These are phyloP conservation scores for Chelidonichthys spinosus DNA, from an alignment of 2,797 vertebrate species.

Conservation along the genomic window DNA sequence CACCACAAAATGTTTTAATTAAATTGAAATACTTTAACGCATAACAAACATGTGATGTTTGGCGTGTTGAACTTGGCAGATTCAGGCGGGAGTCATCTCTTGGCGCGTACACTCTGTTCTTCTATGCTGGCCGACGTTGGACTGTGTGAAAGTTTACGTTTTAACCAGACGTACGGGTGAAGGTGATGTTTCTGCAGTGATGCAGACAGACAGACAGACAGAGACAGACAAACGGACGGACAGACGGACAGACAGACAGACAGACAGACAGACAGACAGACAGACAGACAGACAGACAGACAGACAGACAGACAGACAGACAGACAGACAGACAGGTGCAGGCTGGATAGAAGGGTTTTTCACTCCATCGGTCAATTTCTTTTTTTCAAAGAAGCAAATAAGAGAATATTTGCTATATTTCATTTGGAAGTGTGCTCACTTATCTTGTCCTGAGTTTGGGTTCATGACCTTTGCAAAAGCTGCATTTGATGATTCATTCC, in stretches of 20 bases:
- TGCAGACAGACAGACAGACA: not conserved
- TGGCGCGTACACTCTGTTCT: conserved; percentile 30
- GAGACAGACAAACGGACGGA: not conserved
- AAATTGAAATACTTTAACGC: no score
- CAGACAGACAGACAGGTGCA: not conserved
- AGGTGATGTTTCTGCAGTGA: not conserved
- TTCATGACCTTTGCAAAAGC: not conserved
- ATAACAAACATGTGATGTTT: no score
- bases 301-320: not conserved
- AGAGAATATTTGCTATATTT: not conserved
- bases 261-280: not conserved
- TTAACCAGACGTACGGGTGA: not conserved
- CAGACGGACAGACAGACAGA: not conserved
- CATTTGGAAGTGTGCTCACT: not conserved
- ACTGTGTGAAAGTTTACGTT: not conserved
- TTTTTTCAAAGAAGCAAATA: not conserved
- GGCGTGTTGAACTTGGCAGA: conserved; percentile 12
- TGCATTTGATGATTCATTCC: not conserved
- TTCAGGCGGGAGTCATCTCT: conserved; percentile 21
- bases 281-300: not conserved
- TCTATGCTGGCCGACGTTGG: not conserved
- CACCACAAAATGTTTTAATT: no score
- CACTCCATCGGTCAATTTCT: not conserved
- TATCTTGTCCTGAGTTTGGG: not conserved
- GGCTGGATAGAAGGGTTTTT: not conserved